phyloP scores from a whole-genome alignment of 2,113 vertebrate genomes.

The Trematomus loennbergii region DNA sequence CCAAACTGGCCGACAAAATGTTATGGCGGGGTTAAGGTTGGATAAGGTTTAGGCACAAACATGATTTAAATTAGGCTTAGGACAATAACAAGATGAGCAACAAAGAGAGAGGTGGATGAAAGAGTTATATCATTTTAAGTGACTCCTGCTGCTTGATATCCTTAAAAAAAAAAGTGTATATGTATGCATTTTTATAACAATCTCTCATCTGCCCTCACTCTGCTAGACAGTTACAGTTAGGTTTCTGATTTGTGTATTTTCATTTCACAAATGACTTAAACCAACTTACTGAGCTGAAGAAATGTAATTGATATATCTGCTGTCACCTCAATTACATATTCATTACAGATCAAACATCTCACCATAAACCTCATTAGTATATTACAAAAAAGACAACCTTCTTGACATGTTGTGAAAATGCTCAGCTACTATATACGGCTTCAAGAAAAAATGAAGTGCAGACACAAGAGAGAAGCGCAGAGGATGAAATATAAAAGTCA shows the following conservation, averaged over 20 bases:
- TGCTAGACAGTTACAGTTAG: neutral
- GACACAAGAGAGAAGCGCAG: neutral
- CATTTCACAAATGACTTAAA: neutral
- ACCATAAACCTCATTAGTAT: neutral
- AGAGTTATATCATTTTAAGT: neutral
- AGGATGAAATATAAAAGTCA: neutral
- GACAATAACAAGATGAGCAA: too few relatives aligned
- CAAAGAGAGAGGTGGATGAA: too few relatives aligned
- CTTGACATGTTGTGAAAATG: neutral
- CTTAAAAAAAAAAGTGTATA: neutral
- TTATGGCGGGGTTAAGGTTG: too few relatives aligned
- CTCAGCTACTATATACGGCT: neutral
- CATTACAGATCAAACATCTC: neutral
- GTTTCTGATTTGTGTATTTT: neutral
- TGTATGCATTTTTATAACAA: neutral
- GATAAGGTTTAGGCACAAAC: too few relatives aligned
- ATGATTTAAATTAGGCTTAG: too few relatives aligned
- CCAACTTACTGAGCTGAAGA: neutral
- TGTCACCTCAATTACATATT: conserved; percentile 30
- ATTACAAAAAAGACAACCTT: neutral
- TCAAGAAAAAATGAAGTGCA: neutral
- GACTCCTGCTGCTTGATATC: neutral
- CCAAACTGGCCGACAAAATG: too few relatives aligned
- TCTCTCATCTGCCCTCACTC: neutral
- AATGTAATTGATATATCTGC: conserved; percentile 1